Evolutionary conservation across 2,888 invertebrate species (phyloP), one percentile per base, ranked within the genome.

Genomic region (Tipula unca): DNA sequence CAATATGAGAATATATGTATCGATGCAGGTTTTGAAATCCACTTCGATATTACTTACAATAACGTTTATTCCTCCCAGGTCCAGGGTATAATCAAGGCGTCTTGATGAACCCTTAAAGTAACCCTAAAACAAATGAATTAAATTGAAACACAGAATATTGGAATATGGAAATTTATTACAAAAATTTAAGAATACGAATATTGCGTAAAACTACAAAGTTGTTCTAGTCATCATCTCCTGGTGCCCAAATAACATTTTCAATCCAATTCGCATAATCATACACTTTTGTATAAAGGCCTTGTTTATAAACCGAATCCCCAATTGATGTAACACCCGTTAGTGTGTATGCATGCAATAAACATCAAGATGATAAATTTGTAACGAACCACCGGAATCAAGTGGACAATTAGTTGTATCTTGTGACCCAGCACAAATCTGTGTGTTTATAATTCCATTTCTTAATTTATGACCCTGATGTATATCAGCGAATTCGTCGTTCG

Each of bases 381-480:
- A 89, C 0, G 93, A 93, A 6, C 93, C 93, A 29, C 94, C 94
- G 82, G 93, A 93, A 89, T 94, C 93, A 20, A 93, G 93, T 84
- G 83, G 86, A 54, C 87, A 87, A 4, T 86, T 87, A n/a, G n/a
- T n/a, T n/a, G n/a, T n/a, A 54, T 87, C 87, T 35, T 42, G 83
- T 0, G 86, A 86, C 20, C 86, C 87, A n/a, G 86, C 86, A 86
- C 87, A 87, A 20, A 86, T 17, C 86, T 86, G 86, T 8, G 84
- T 85, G 1, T 85, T 39, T 2, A 20, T 25, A 42, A 87, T 86
- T 0, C 87, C 87, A n/a, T 86, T 13, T 13, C 13, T 5, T 8
- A 87, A 13, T 35, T 84, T 39, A 8, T 48, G 13, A 48, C 83
- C 35, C 0, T 35, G 20, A 13, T 36, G 85, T 5, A 25, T 82